These are phyloP conservation scores for Trissolcus japonicus DNA, from an alignment of 2,888 invertebrate genomes.

Conservation along the genomic window DNA sequence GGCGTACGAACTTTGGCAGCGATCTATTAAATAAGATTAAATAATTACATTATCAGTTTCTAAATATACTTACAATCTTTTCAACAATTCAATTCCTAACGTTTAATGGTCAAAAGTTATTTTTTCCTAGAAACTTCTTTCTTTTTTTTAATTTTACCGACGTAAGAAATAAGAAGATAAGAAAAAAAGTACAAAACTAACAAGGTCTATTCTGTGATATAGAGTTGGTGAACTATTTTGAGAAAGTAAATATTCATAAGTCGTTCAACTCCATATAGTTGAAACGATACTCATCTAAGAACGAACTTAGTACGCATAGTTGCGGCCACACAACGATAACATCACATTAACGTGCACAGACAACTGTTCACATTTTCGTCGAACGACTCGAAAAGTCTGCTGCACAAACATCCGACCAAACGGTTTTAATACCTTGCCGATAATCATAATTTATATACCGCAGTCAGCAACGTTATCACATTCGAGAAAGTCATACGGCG, in stretches of 20 bases:
- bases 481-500: slow-evolving; percentile 27
- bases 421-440: slow-evolving; percentile 20
- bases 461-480: slow-evolving; percentile 25
- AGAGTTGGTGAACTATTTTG: not conserved
- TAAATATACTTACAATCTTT: not conserved
- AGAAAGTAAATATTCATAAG: slow-evolving; percentile 6
- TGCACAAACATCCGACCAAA: slow-evolving; percentile 22
- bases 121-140: not conserved
- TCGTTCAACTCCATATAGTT: slow-evolving; percentile 3
- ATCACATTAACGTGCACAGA: slow-evolving; percentile 25
- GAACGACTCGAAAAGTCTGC: slow-evolving; percentile 13
- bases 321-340: slow-evolving; percentile 21
- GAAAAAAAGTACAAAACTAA: slow-evolving; percentile 3
- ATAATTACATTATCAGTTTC: not conserved
- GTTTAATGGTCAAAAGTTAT: no score
- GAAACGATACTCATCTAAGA: slow-evolving; percentile 34
- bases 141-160: not conserved
- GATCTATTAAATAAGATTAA: not conserved
- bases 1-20: slow-evolving; percentile 15
- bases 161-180: not conserved
- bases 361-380: slow-evolving; percentile 38
- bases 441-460: slow-evolving; percentile 37
- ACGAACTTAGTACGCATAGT: slow-evolving; percentile 28
- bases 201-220: not conserved
- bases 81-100: not conserved